Evolutionary conservation across 1,140 invertebrate species (phyloP), one percentile per base, ranked within the genome.

Genomic region (Leptestheria dahalacensis): DNA sequence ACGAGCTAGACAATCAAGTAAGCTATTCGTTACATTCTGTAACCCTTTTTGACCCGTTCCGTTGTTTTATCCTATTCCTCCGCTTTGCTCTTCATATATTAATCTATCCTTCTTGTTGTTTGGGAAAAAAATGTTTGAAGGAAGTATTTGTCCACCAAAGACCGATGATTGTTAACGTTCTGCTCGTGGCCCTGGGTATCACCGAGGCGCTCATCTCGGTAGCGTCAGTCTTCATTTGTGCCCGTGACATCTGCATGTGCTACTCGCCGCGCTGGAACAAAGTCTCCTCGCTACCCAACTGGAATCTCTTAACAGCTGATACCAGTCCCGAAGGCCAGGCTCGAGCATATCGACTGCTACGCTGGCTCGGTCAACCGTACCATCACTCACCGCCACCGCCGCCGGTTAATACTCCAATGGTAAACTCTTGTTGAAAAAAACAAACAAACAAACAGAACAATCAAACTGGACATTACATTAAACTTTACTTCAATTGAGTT

Each of bases 191-290:
- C 1, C 48, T 65, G 1, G 65, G 57, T 3, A 64, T 61, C 3
- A 52, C 63, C 3, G 62, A 65, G 12, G 60, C 58, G 28, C 48
- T 65, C n/a, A 21, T 66, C 9, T 61, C 65, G 2, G 53, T 66
- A 1, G 64, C 64, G 11, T 63, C 62, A 29, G 60, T 65, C 18
- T 59, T 63, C 3, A 61, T 66, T 23, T 62, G 62, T 1, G 49
- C 57, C 3, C 59, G 61, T 21, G 64, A 66, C 56, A 62, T 64
- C 6, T 66, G 65, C n/a, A 48, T 57, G 28, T 66, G 65, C 47
- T 62, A 62, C 48, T 57, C 52, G 9, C 46, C 48, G 26, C 6
- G 33, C 15, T 41, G 33, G 33, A 6, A 15, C 15, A 41, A 15
- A 9, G 33, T 60, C 25, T 48, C 48, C 10, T 60, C 58, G 20